phyloP scores from a whole-genome alignment of 2,113 vertebrate genomes.

The Leucosticte australis region DNA sequence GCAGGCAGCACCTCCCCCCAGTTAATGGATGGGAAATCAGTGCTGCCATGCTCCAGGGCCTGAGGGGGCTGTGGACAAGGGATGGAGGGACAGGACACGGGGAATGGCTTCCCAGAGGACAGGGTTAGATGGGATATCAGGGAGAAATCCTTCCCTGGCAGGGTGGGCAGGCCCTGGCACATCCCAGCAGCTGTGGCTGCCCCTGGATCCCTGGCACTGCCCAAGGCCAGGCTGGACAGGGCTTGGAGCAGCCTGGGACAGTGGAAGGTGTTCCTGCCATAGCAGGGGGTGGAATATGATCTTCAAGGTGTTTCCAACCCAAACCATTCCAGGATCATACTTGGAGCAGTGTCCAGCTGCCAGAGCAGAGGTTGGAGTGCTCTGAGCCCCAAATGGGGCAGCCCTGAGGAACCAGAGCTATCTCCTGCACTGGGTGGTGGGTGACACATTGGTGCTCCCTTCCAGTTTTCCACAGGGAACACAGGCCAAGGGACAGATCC shows the following conservation, averaged over 20 bases:
- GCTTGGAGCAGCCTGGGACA: rapidly evolving
- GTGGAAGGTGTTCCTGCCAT: not conserved
- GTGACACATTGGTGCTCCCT: rapidly evolving
- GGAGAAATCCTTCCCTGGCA: rapidly evolving
- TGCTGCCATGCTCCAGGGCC: not conserved
- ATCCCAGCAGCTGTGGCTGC: not conserved
- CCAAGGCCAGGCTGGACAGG: rapidly evolving
- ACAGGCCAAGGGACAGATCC: not conserved
- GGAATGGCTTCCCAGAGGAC: not conserved
- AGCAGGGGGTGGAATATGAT: not conserved
- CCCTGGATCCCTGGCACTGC: not conserved
- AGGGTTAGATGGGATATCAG: rapidly evolving
- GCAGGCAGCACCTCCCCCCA: not conserved
- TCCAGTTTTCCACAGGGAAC: not conserved
- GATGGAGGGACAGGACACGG: not conserved
- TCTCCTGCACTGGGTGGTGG: rapidly evolving
- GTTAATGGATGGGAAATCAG: not conserved
- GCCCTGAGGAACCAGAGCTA: not conserved
- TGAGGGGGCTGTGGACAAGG: not conserved
- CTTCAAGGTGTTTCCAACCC: not conserved
- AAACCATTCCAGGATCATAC: not conserved
- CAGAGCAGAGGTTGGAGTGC: not conserved
- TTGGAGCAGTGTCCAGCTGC: not conserved
- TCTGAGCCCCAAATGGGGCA: not conserved
- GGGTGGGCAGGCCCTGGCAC: not conserved